Conservation (phyloP, 1,140 invertebrate genomes). For the Brachionus rubens region DNA sequence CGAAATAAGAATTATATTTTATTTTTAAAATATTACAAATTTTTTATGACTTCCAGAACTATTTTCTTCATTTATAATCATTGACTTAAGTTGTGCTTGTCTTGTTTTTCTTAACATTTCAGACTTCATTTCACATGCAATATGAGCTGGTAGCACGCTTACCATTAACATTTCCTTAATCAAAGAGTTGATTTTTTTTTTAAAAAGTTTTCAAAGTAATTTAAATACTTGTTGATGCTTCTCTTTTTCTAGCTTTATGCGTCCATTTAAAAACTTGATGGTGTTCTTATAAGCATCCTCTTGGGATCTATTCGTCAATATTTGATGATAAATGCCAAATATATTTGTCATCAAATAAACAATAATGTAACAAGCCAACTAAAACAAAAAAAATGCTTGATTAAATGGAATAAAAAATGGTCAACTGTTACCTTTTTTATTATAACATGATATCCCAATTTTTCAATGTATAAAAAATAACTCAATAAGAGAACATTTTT, state of each 20-base stretch:
- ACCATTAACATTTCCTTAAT: slow-evolving; percentile 44
- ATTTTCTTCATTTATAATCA: slow-evolving; percentile 10
- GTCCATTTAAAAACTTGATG: slow-evolving; percentile 24
- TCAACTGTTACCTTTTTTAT: slow-evolving; percentile 19
- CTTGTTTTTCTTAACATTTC: slow-evolving; percentile 20
- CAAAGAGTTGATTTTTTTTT: not conserved
- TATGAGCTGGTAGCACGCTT: slow-evolving; percentile 40
- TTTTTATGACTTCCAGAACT: slow-evolving; percentile 1
- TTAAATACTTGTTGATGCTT: slow-evolving; percentile 17
- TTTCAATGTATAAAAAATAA: slow-evolving; percentile 4
- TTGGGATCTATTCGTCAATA: slow-evolving; percentile 23
- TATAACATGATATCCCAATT: not conserved
- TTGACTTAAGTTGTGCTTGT: slow-evolving; percentile 22
- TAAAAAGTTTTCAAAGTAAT: not conserved
- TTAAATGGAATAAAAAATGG: not conserved
- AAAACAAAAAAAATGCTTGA: not conserved
- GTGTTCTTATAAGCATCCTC: slow-evolving; percentile 37
- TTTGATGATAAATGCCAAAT: slow-evolving; percentile 23
- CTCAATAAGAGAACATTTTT: not conserved
- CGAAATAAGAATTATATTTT: no score
- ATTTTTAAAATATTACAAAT: no score
- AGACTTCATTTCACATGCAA: slow-evolving; percentile 26
- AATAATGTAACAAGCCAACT: slow-evolving; percentile 10
- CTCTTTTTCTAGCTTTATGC: slow-evolving; percentile 39
- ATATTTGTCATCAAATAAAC: slow-evolving; percentile 33